Conservation (phyloP, 1,140 invertebrate genomes). For the Drosophila neocordata region DNA sequence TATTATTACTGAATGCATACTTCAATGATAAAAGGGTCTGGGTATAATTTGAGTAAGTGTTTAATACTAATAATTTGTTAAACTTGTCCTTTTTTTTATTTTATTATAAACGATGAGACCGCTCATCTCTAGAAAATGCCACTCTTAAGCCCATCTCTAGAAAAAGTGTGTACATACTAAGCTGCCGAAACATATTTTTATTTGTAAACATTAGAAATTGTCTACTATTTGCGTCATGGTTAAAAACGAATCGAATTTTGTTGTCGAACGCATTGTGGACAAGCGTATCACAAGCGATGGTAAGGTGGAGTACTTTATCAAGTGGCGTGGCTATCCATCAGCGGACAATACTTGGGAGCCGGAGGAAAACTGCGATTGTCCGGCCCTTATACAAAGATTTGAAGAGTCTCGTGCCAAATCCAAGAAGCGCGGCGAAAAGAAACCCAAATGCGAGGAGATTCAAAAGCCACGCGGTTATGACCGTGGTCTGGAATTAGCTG, state of each 20-base stretch:
- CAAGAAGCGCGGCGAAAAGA: slow-evolving; percentile 83
- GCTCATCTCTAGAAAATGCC: background rate
- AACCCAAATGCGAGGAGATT: slow-evolving; percentile 78
- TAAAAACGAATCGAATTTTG: slow-evolving; percentile 76
- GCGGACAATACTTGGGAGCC: slow-evolving; percentile 94
- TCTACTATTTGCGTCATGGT: slow-evolving; percentile 45
- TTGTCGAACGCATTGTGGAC: slow-evolving; percentile 83
- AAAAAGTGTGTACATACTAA: slow-evolving; percentile 17
- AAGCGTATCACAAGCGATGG: slow-evolving; percentile 81
- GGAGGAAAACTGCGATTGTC: slow-evolving; percentile 95
- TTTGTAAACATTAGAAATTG: slow-evolving; percentile 7
- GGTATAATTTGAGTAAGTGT: no score
- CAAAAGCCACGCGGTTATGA: slow-evolving; percentile 87
- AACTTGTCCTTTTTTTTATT: background rate
- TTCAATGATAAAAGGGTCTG: no score
- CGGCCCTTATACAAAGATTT: slow-evolving; percentile 94
- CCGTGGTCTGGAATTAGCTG: slow-evolving; percentile 93
- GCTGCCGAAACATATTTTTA: background rate
- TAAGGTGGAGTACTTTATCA: slow-evolving; percentile 82
- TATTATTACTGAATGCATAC: no score
- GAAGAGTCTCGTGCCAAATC: slow-evolving; percentile 91
- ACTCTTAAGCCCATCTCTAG: background rate
- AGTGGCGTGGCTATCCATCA: slow-evolving; percentile 81
- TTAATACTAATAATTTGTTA: no score
- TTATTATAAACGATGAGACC: background rate